A percentile compares a stretch with the other conserved stretches of the same genome.
Evolutionary conservation across 2,113 vertebrate genomes (phyloP).

Genomic region (Pungitius pungitius): DNA sequence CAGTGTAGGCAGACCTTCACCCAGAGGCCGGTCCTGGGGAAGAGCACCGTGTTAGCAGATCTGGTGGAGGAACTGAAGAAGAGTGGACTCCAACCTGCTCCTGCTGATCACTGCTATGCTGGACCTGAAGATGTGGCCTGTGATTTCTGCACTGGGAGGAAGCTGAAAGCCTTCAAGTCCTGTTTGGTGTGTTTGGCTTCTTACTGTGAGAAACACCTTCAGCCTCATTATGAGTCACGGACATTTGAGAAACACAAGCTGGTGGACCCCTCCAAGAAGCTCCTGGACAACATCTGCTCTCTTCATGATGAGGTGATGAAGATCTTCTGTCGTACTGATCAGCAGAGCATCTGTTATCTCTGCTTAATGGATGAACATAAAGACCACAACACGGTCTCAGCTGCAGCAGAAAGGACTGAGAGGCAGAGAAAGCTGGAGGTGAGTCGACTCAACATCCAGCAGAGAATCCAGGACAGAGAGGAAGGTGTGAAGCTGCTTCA

Average conservation of each 20-base stretch:
- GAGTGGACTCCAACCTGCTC: neutral
- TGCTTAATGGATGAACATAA: neutral
- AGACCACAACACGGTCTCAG: neutral
- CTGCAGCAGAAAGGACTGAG: neutral
- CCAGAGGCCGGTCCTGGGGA: neutral
- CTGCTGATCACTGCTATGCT: conserved; percentile 1
- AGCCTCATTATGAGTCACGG: neutral
- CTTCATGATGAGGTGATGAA: conserved; percentile 19
- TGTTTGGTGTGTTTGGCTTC: conserved; percentile 18
- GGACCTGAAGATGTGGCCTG: neutral
- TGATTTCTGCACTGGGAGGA: conserved; percentile 15
- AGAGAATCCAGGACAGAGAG: neutral
- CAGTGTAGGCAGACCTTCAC: conserved; percentile 25
- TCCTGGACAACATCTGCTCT: conserved; percentile 28
- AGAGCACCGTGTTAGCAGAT: neutral
- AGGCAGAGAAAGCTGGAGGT: neutral
- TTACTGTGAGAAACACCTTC: conserved; percentile 6
- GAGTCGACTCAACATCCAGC: neutral
- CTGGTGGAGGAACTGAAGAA: neutral
- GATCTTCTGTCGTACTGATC: conserved; percentile 18
- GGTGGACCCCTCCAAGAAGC: conserved; percentile 3
- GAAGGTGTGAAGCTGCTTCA: conserved; percentile 14
- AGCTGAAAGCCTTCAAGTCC: conserved; percentile 1
- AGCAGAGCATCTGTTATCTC: neutral
- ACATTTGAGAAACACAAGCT: conserved; percentile 5